A percentile compares a stretch with the other conserved stretches of the same genome.
phyloP scores from a whole-genome alignment of 92 coral and sea anemone genomes.

The Anthopleura xanthogrammica region DNA sequence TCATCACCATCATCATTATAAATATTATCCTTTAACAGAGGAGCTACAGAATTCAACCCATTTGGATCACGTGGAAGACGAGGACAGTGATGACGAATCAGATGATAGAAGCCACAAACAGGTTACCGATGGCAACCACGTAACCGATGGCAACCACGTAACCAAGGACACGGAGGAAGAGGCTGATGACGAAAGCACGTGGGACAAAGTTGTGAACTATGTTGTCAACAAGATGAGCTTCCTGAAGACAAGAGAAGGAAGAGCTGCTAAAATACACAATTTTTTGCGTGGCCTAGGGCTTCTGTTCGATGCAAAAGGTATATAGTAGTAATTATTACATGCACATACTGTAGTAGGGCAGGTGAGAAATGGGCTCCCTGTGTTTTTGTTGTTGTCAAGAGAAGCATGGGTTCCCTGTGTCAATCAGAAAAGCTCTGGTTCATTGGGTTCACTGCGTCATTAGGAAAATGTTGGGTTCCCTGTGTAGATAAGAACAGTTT shows the following conservation, averaged over 20 bases:
- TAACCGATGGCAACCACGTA: too few species aligned
- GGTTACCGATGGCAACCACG: neutral
- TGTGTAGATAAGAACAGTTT: too few species aligned
- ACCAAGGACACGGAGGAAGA: too few species aligned
- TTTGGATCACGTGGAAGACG: constrained; percentile 32
- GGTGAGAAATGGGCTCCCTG: too few species aligned
- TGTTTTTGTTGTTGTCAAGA: too few species aligned
- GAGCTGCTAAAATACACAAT: constrained; percentile 75
- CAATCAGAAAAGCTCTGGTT: too few species aligned
- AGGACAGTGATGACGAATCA: constrained; percentile 32
- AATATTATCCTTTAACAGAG: constrained; percentile 16
- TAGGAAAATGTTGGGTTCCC: too few species aligned
- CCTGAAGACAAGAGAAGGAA: constrained; percentile 61
- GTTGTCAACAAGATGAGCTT: constrained; percentile 46
- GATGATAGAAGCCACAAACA: neutral
- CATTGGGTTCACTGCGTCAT: too few species aligned
- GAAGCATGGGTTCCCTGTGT: too few species aligned
- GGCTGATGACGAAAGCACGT: constrained; percentile 34
- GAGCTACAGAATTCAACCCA: constrained; percentile 42
- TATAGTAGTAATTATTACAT: too few species aligned
- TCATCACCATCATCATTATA: neutral
- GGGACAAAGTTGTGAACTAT: constrained; percentile 11
- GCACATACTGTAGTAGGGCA: too few species aligned
- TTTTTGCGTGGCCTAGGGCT: constrained; percentile 59
- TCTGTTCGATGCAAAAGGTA: constrained; percentile 37